Base-by-base conservation (phyloP, 1,140 invertebrate genomes). In the Drosophila ohnishii region DNA sequence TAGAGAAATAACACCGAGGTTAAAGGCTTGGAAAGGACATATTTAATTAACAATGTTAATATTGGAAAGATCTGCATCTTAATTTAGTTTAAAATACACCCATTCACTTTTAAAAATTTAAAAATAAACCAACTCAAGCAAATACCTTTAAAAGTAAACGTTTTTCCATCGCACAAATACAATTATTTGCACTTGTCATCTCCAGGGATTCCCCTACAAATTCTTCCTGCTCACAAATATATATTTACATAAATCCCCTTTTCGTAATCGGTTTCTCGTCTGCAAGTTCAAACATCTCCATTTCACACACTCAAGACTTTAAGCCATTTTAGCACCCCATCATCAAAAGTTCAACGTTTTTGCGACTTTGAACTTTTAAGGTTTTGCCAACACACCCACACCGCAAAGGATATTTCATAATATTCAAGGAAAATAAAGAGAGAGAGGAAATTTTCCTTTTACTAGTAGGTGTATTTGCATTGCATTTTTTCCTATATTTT, bases 291-390 rank as follows among this genome's bases (percentile, higher is more conserved):
- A 71, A 40, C 35, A 59, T 48, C 50, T 63, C 59, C 59, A 51
- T 75, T 74, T 75, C 63, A 47, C 39, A 34, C 30, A 60, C 19
- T 30, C 53, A 39, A 70, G 35, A 66, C 62, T 32, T 63, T 32
- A 74, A 63, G 62, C 59, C 70, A 62, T 64, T 75, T 75, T 64
- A 42, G 37, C 59, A 55, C 51, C 25, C 44, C 50, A 42, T n/a
- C 34, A 3, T 37, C 19, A 3, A 71, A 58, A 71, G 65, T 70
- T 71, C 51, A 71, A 57, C 65, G 39, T 35, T 67, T 35, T 37
- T 53, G 37, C 48, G 57, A 73, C 57, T 72, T 73, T 73, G 70
- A 73, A 72, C 71, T 74, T 74, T 63, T 74, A 74, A 32, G 71
- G 71, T 56, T 74, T 74, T 56, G 0, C 34, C 8, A 35, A 34